These are phyloP conservation scores for Drosophila lowei DNA, from an alignment of 1,140 invertebrate genomes.

Conservation along the genomic window DNA sequence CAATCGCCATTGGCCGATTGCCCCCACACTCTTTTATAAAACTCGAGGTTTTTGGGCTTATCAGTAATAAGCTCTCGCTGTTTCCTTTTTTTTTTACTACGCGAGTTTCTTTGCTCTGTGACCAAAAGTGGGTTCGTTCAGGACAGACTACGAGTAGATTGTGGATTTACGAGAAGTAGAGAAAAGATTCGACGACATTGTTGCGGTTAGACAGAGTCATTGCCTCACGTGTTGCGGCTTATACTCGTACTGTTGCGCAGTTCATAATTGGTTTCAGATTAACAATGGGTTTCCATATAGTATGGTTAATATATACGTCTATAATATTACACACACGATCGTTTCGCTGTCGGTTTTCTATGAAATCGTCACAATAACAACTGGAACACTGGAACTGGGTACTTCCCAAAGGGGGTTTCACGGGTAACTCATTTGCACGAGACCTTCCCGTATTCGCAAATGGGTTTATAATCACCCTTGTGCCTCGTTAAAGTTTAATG, in stretches of 20 bases:
- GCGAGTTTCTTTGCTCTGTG: conserved; percentile 6
- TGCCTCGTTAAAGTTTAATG: neutral
- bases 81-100: conserved; percentile 8
- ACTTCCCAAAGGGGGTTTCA: conserved; percentile 2
- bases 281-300: neutral
- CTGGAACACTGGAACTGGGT: neutral
- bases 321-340: too few species aligned
- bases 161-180: conserved; percentile 2
- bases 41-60: conserved; percentile 7
- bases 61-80: conserved; percentile 14
- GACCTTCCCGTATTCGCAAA: conserved; percentile 2
- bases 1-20: conserved; percentile 38
- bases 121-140: neutral
- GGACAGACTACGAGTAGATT: conserved; percentile 9
- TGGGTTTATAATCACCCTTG: conserved; percentile 2
- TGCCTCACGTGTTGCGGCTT: conserved; percentile 41
- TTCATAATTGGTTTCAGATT: conserved; percentile 26
- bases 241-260: conserved; percentile 36
- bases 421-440: neutral
- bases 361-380: too few species aligned
- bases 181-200: conserved; percentile 11
- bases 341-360: too few species aligned
- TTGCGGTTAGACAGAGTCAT: conserved; percentile 27
- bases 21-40: conserved; percentile 9
- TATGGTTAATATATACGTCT: too few species aligned